Evolutionary conservation across 2,113 vertebrate species (phyloP).

Genomic region (Labrus mixtus): DNA sequence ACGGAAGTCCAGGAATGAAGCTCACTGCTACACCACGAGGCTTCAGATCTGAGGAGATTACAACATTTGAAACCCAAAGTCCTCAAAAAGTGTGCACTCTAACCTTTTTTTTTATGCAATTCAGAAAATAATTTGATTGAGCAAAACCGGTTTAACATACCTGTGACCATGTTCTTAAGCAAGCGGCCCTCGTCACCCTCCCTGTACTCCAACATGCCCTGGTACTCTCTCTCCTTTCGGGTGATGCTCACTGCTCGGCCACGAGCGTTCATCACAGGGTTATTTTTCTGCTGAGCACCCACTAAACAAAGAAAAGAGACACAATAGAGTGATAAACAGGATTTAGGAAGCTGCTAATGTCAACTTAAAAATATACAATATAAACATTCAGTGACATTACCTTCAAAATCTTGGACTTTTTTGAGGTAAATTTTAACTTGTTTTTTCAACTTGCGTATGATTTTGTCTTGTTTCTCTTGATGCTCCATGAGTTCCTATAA

Average conservation of each 20-base stretch:
- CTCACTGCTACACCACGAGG: conserved; percentile 93
- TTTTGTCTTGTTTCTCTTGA: conserved; percentile 94
- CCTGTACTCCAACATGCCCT: conserved; percentile 96
- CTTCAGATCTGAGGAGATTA: conserved; percentile 87
- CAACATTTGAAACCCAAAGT: background rate
- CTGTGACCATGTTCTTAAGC: conserved; percentile 92
- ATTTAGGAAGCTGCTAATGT: background rate
- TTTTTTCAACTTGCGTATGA: conserved; percentile 93
- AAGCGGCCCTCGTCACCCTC: conserved; percentile 91
- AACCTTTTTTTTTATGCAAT: background rate
- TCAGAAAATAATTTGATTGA: background rate
- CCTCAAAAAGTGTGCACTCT: background rate
- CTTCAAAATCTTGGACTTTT: conserved; percentile 92
- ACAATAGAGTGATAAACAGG: background rate
- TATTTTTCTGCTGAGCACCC: conserved; percentile 82
- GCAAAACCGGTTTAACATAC: conserved; percentile 70
- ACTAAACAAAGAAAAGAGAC: conserved; percentile 69
- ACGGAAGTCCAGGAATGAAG: conserved; percentile 92
- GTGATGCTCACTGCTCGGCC: conserved; percentile 90
- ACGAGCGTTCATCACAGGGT: conserved; percentile 78
- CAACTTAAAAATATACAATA: background rate
- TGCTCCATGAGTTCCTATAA: conserved; percentile 93
- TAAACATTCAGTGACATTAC: conserved; percentile 75
- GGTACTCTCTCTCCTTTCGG: conserved; percentile 95
- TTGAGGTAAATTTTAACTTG: conserved; percentile 92